Percentiles rank a stretch among this genome's conserved stretches.
Conservation (phyloP, 2,888 invertebrate genomes). For the Ophioninae sp. region DNA sequence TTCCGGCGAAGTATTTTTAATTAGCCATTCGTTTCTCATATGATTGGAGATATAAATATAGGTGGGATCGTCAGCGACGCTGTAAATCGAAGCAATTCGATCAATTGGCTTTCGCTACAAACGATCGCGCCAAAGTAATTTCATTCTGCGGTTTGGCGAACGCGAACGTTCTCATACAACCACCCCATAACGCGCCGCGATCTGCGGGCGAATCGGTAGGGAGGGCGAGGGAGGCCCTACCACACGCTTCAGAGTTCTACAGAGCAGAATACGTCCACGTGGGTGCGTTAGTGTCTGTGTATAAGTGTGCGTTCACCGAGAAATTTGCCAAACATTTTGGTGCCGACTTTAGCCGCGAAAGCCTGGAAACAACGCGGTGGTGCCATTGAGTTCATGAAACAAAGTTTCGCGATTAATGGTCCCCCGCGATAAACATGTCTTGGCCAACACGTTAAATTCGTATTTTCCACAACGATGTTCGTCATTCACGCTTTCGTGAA, state of each 20-base stretch:
- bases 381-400: conserved; percentile 39
- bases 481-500: neutral
- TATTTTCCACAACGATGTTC: conserved; percentile 18
- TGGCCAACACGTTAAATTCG: conserved; percentile 43
- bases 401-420: conserved; percentile 51
- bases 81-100: conserved; percentile 69
- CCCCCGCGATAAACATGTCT: conserved; percentile 37
- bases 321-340: conserved; percentile 53
- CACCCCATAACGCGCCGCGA: conserved; percentile 45
- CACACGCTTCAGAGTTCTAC: conserved; percentile 53
- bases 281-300: conserved; percentile 22
- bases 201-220: conserved; percentile 44
- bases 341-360: conserved; percentile 46
- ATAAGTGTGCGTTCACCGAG: conserved; percentile 32
- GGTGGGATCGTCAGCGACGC: neutral
- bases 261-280: conserved; percentile 37
- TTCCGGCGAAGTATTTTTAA: too few species aligned
- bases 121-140: conserved; percentile 78
- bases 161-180: conserved; percentile 40
- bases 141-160: conserved; percentile 76
- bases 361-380: conserved; percentile 44
- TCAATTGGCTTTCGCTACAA: conserved; percentile 74
- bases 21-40: neutral
- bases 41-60: neutral
- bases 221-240: conserved; percentile 46